Evolutionary conservation across 2,797 vertebrate species (phyloP).

Genomic region (Siniperca scherzeri): DNA sequence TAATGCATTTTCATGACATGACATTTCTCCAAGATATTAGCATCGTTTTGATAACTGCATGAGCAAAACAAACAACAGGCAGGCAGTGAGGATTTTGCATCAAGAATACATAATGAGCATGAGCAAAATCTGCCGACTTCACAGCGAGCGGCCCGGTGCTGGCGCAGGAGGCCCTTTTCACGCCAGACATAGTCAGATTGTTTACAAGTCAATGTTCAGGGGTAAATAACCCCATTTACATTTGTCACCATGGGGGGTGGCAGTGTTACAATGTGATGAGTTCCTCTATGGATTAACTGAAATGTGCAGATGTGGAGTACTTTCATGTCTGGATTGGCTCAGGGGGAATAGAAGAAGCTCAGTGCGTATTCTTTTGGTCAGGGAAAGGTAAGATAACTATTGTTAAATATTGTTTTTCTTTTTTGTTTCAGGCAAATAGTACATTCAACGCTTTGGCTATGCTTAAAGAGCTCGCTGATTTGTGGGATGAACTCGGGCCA

Average conservation of each 20-base stretch:
- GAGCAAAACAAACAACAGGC: constrained; percentile 71
- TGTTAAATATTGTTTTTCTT: constrained; percentile 21
- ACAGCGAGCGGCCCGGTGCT: constrained; percentile 56
- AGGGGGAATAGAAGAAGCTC: constrained; percentile 34
- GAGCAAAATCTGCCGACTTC: constrained; percentile 60
- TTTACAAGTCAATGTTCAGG: constrained; percentile 75
- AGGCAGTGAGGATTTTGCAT: constrained; percentile 40
- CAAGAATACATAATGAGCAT: constrained; percentile 61
- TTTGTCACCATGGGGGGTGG: constrained; percentile 45
- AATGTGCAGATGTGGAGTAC: constrained; percentile 47
- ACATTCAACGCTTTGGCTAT: constrained; percentile 91
- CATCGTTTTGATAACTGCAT: constrained; percentile 57
- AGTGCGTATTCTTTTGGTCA: constrained; percentile 13
- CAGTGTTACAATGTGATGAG: constrained; percentile 55
- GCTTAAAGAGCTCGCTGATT: constrained; percentile 89
- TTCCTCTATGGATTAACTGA: constrained; percentile 62
- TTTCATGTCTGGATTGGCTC: constrained; percentile 51
- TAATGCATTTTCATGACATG: constrained; percentile 64
- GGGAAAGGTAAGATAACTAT: constrained; percentile 20
- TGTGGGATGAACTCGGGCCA: constrained; percentile 91
- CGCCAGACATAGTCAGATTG: constrained; percentile 59
- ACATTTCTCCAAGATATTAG: constrained; percentile 71
- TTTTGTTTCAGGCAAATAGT: constrained; percentile 89
- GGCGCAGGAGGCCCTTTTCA: constrained; percentile 48
- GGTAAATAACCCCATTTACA: constrained; percentile 79